Percentiles rank a stretch among this genome's conserved stretches.
phyloP scores from a whole-genome alignment of 2,113 vertebrate species.

The Solea solea region DNA sequence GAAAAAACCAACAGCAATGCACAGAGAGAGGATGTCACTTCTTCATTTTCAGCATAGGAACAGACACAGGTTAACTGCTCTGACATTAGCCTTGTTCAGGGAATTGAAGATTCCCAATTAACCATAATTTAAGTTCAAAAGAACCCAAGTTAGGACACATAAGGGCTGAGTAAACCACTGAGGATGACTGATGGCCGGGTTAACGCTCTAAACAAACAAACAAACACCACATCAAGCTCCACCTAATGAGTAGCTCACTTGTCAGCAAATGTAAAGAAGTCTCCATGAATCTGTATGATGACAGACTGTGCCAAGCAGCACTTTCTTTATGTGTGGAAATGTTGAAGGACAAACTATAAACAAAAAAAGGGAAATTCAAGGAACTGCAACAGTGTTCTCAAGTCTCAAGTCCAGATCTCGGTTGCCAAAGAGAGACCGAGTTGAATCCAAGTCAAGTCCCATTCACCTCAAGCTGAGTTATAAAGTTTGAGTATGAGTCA shows the following conservation, averaged over 20 bases:
- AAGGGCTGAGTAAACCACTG: too few species aligned
- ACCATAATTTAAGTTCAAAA: background rate
- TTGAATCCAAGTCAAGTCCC: too few species aligned
- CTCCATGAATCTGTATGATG: background rate
- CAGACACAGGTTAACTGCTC: background rate
- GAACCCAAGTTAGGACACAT: background rate
- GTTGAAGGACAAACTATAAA: background rate
- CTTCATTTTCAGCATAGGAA: background rate
- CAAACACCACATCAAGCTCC: background rate
- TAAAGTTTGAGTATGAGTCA: too few species aligned
- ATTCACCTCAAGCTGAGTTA: too few species aligned
- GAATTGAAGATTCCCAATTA: background rate
- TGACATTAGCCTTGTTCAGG: background rate
- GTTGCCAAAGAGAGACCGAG: too few species aligned
- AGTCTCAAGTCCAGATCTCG: too few species aligned
- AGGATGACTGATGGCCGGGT: background rate
- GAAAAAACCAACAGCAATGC: too few species aligned
- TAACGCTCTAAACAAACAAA: background rate
- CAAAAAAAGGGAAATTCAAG: background rate
- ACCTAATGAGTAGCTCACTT: background rate
- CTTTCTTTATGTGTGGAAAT: background rate
- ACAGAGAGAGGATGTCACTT: too few species aligned
- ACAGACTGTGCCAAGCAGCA: background rate
- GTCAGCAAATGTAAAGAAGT: background rate
- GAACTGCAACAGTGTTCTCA: too few species aligned